These are phyloP conservation scores for Lampris incognitus DNA, from an alignment of 2,113 vertebrate species.

Conservation along the genomic window DNA sequence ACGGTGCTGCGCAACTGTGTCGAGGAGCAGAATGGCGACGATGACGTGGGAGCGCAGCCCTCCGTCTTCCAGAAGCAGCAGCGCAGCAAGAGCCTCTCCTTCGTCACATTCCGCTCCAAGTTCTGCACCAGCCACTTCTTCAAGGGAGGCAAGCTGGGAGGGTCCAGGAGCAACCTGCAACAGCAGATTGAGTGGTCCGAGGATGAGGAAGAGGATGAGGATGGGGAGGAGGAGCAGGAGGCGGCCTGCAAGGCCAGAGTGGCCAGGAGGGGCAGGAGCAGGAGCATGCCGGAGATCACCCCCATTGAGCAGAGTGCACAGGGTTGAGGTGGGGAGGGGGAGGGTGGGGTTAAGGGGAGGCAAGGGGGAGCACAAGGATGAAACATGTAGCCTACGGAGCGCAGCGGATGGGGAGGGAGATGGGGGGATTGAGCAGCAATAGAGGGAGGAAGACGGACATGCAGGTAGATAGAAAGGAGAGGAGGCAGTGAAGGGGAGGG, in stretches of 20 bases:
- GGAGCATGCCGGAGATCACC: constrained; percentile 84
- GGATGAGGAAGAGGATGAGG: constrained; percentile 72
- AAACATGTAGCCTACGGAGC: neutral
- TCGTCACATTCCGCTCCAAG: constrained; percentile 79
- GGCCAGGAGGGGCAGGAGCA: constrained; percentile 78
- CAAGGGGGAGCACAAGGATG: neutral
- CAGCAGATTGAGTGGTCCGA: constrained; percentile 79
- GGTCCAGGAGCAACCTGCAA: constrained; percentile 78
- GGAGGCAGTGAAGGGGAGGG: neutral
- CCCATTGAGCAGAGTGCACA: constrained; percentile 74
- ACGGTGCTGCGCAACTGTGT: constrained; percentile 73
- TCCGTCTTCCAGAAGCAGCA: constrained; percentile 68
- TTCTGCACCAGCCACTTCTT: constrained; percentile 74
- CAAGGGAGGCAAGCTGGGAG: constrained; percentile 52
- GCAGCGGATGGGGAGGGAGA: neutral
- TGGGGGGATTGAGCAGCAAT: neutral
- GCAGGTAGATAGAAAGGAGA: neutral
- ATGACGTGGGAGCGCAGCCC: constrained; percentile 10
- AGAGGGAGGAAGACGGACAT: neutral
- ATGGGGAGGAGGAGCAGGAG: constrained; percentile 49
- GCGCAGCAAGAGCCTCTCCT: constrained; percentile 84
- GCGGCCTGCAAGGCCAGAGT: constrained; percentile 59
- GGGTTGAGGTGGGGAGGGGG: constrained; percentile 44
- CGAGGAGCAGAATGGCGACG: constrained; percentile 66
- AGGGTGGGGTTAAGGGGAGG: neutral